Base-by-base conservation (phyloP, 2,113 vertebrate genomes). In the Sinocyclocheilus rhinocerous region DNA sequence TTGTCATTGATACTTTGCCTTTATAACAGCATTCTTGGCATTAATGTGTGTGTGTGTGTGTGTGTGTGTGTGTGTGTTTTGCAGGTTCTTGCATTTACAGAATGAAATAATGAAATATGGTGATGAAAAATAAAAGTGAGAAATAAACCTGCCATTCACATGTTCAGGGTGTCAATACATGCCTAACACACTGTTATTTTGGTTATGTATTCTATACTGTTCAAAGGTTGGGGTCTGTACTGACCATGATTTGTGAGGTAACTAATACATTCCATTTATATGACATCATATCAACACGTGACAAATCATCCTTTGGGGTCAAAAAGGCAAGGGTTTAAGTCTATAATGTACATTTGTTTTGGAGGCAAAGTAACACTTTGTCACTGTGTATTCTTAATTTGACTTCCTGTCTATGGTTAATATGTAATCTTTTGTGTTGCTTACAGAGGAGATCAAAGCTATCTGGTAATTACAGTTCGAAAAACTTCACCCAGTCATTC, bases 221-320 rank as follows among this genome's bases (percentile, higher is more conserved):
- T 39, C 6, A 22, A 59, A 59, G 20, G 22, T 33, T 33, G 29
- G 29, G 29, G 29, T 33, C 29, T 33, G 29, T 33, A 22, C 39
- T 9, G 57, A 48, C 39, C 42, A 26, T 16, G 72, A 48, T 24
- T 24, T 75, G 11, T 75, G 39, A 45, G 6, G 22, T 24, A 48
- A 24, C 1, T 73, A 15, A 24, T 13, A 75, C 11, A 48, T 48
- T 75, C 39, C 39, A 75, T 24, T 75, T 48, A 75, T 24, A 24
- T 76, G 42, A 76, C 72, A 48, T 45, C 72, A 48, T 50, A 50
- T 76, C 73, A 76, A 48, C 42, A 12, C 45, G n/a, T 75, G 72
- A 48, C 39, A 75, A 75, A 75, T 75, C 72, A 75, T 75, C 22
- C 11, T 24, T 75, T 48, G 36, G 42, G 72, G 72, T 75, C 72